Evolutionary conservation across 2,888 invertebrate genomes (phyloP), one percentile per base, ranked within the genome.

Genomic region (Heliconius aoede): DNA sequence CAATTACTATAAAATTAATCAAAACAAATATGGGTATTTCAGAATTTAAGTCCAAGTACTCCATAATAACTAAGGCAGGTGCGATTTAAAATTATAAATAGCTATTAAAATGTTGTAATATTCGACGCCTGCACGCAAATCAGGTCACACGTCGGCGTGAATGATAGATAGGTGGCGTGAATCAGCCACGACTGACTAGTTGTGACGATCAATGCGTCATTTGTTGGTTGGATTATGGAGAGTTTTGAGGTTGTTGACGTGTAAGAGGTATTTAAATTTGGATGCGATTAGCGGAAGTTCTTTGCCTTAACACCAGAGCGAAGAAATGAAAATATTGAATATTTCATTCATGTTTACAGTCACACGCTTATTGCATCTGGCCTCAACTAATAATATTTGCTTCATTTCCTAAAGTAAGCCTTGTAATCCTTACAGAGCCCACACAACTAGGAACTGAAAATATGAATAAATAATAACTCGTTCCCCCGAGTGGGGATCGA

Each of bases 141-240:
- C 36, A 72, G 72, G 72, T 58, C 72, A 18, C 60, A 61, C 13
- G 71, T 60, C 26, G 26, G 18, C 40, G 60, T 72, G 72, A 72
- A 40, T 61, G 60, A 72, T 61, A 18, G 72, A 72, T 61, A 18
- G 72, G 26, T 9, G 21, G 40, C 58, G 72, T 72, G 40, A 40
- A 72, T 61, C 72, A 61, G 26, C 36, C 40, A 61, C 72, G 60
- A 72, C 26, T 72, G 72, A 72, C 60, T 60, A 60, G 72, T 61
- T 36, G 72, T 40, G 36, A 26, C 36, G 60, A 72, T 58, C 60
- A 72, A 28, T 72, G 72, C 11, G 26, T 40, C 58, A 26, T 72
- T 72, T 61, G 72, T 72, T 72, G 36, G 21, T 3, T 40, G 15
- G 15, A n/a, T 55, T 55, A 55, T 55, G n/a, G 3, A n/a, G n/a